Percentiles rank a stretch among this genome's conserved stretches.
phyloP scores from a whole-genome alignment of 2,113 vertebrate genomes.

The Chaenogobius annularis region DNA sequence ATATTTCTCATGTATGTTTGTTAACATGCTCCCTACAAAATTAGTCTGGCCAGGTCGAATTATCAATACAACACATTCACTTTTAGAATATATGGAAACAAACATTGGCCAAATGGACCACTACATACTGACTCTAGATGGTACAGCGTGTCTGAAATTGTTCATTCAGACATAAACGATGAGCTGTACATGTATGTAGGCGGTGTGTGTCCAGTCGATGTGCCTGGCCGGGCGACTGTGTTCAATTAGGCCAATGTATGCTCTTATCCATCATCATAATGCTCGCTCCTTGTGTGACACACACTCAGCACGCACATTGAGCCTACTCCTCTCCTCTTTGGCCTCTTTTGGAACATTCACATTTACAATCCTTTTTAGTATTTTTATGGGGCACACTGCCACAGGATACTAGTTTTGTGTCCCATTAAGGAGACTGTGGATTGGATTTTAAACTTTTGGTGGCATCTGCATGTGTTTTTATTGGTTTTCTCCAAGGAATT shows the following conservation, averaged over 20 bases:
- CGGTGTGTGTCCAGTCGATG: slow-evolving; percentile 28
- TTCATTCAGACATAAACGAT: slow-evolving; percentile 22
- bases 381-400: not conserved
- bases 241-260: slow-evolving; percentile 63
- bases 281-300: slow-evolving; percentile 47
- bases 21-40: not conserved
- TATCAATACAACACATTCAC: not conserved
- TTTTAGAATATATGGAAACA: not conserved
- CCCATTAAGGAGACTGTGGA: no score
- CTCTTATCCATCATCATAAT: slow-evolving; percentile 67
- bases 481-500: not conserved
- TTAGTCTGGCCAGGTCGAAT: not conserved
- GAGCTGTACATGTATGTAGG: not conserved
- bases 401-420: not conserved
- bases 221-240: slow-evolving; percentile 36
- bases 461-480: not conserved
- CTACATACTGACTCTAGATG: not conserved
- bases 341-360: not conserved
- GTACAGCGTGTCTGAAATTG: not conserved
- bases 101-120: no score
- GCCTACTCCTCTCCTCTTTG: slow-evolving; percentile 4
- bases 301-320: slow-evolving; percentile 60
- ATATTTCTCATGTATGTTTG: no score
- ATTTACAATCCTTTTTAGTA: not conserved
- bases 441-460: not conserved